A percentile compares a stretch with the other conserved stretches of the same genome.
Evolutionary conservation across 2,113 vertebrate species (phyloP).

Genomic region (Geococcyx californianus): DNA sequence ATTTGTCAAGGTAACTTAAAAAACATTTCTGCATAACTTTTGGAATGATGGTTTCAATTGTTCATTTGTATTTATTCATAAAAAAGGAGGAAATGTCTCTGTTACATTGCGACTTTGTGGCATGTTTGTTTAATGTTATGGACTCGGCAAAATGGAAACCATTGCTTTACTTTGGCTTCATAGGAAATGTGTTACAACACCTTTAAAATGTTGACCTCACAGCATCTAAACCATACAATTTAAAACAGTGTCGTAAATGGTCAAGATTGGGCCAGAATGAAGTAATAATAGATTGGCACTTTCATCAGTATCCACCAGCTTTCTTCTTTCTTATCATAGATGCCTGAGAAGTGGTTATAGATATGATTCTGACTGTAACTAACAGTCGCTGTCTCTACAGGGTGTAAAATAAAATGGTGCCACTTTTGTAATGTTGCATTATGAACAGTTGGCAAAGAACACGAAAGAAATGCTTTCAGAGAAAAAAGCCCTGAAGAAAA

Average conservation of each 20-base stretch:
- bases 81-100: neutral
- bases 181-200: neutral
- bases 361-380: neutral
- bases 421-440: neutral
- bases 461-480: neutral
- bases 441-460: neutral
- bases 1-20: neutral
- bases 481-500: neutral
- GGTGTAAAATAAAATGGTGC: neutral
- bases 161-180: neutral
- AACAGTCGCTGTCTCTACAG: neutral
- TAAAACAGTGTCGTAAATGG: neutral
- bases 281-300: neutral
- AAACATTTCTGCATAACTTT: neutral
- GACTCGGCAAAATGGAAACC: neutral
- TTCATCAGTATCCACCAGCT: neutral
- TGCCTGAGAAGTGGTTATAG: neutral
- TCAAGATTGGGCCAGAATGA: neutral
- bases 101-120: neutral
- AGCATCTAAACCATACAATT: neutral
- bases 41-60: neutral
- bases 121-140: accelerated
- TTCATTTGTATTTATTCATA: neutral
- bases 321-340: neutral
- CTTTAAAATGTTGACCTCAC: neutral